These are phyloP conservation scores for Chrysopa pallens DNA, from an alignment of 1,140 invertebrate species.

Conservation along the genomic window DNA sequence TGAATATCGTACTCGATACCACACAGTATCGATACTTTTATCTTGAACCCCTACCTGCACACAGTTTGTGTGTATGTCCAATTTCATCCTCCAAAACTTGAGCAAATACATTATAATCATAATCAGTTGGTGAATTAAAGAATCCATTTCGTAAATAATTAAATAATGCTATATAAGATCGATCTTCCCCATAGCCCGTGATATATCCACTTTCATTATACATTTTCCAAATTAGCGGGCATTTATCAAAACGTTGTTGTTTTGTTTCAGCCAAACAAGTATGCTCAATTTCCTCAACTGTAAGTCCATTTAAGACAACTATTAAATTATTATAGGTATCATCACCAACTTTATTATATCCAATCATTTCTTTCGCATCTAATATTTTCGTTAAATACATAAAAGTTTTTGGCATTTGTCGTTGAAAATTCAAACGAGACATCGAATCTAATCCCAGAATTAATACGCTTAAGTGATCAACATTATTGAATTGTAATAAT, in stretches of 20 bases:
- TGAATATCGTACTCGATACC: too few species aligned
- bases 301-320: conserved; percentile 47
- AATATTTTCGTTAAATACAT: conserved; percentile 34
- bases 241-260: conserved; percentile 36
- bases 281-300: conserved; percentile 34
- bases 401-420: conserved; percentile 59
- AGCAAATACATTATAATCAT: conserved; percentile 61
- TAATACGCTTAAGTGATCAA: conserved; percentile 39
- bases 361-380: conserved; percentile 46
- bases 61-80: conserved; percentile 33
- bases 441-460: conserved; percentile 75
- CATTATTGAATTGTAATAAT: conserved; percentile 8
- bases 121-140: conserved; percentile 56
- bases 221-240: conserved; percentile 64
- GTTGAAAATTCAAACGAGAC: conserved; percentile 66
- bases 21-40: too few species aligned
- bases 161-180: conserved; percentile 53
- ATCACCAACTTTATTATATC: conserved; percentile 71
- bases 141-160: conserved; percentile 68
- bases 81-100: conserved; percentile 37
- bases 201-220: conserved; percentile 51
- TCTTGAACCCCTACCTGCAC: too few species aligned
- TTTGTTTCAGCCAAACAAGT: conserved; percentile 31
- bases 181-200: conserved; percentile 67
- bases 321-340: conserved; percentile 73